These are phyloP conservation scores for Cinclus cinclus DNA, from an alignment of 2,113 vertebrate species.

Conservation along the genomic window DNA sequence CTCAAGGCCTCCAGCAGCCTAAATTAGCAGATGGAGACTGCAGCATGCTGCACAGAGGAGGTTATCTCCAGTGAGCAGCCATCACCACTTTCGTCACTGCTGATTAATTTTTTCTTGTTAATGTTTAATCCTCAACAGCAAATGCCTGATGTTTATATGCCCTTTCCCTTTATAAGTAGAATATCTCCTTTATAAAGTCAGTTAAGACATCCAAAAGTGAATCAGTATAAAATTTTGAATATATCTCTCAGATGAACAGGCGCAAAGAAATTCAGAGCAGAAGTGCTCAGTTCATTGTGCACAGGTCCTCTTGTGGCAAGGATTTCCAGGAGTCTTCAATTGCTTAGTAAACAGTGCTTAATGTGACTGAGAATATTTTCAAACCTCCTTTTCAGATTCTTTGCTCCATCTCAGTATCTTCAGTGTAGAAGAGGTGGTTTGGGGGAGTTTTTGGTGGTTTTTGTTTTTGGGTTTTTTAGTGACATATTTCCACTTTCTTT, in stretches of 20 bases:
- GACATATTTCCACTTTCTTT: neutral
- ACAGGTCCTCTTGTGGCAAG: neutral
- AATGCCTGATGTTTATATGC: neutral
- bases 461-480: neutral
- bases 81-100: neutral
- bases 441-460: too few species aligned
- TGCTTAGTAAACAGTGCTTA: neutral
- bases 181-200: neutral
- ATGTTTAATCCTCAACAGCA: conserved; percentile 9
- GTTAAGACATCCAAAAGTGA: neutral
- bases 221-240: neutral
- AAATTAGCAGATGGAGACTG: neutral
- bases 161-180: neutral
- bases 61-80: conserved; percentile 17
- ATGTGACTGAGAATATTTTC: neutral
- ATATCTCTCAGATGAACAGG: neutral
- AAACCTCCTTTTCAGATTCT: neutral
- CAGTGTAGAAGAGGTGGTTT: neutral
- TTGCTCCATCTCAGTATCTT: neutral
- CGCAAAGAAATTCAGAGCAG: neutral
- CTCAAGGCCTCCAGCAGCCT: neutral
- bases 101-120: neutral
- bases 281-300: accelerated
- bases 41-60: accelerated
- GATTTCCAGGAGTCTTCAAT: neutral